A percentile compares a stretch with the other conserved stretches of the same genome.
These are phyloP conservation scores for Mycetomoellerius zeteki DNA, from an alignment of 1,140 invertebrate genomes.

Conservation along the genomic window DNA sequence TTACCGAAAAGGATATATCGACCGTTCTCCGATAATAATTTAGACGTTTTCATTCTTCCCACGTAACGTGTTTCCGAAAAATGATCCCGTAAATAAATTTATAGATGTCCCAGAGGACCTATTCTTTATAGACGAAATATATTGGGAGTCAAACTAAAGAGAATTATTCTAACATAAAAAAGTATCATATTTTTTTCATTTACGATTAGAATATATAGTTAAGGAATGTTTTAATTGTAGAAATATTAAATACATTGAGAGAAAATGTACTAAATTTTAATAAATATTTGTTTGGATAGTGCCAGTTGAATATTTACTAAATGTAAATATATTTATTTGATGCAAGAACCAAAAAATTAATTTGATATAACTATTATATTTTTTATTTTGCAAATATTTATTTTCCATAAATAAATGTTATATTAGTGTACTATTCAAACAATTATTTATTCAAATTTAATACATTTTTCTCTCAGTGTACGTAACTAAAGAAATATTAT, in stretches of 20 bases:
- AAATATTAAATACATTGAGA: too few relatives aligned
- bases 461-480: not conserved
- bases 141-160: not conserved
- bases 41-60: constrained; percentile 35
- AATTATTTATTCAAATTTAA: too few relatives aligned
- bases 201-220: not conserved
- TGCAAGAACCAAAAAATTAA: too few relatives aligned
- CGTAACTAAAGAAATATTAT: not conserved
- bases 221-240: too few relatives aligned
- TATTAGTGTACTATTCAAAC: too few relatives aligned
- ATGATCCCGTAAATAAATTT: constrained; percentile 42
- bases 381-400: too few relatives aligned
- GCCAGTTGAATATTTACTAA: too few relatives aligned
- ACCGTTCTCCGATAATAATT: constrained; percentile 15
- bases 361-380: too few relatives aligned
- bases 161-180: constrained; percentile 3
- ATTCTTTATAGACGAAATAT: not conserved
- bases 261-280: too few relatives aligned
- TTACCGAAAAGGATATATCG: constrained; percentile 25
- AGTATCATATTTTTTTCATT: not conserved
- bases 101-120: not conserved
- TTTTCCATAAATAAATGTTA: too few relatives aligned
- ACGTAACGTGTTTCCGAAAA: not conserved
- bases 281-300: too few relatives aligned
- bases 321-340: too few relatives aligned